These are phyloP conservation scores for Chaetops frenatus DNA, from an alignment of 2,113 vertebrate genomes.

Conservation along the genomic window DNA sequence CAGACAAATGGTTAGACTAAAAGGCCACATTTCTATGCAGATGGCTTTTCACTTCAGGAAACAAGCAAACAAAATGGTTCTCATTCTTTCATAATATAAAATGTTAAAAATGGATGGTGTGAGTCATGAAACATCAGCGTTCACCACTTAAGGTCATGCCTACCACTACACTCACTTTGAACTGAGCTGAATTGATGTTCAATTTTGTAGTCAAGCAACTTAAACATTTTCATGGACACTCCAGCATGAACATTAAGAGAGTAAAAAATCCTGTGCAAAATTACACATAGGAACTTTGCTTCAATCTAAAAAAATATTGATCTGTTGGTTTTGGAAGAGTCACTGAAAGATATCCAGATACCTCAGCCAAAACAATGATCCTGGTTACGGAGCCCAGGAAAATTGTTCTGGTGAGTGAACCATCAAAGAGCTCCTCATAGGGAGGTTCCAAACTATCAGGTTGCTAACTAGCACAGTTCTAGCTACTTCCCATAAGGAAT, in stretches of 20 bases:
- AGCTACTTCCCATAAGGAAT: neutral
- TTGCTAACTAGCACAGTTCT: neutral
- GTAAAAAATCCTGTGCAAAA: neutral
- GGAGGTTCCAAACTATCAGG: neutral
- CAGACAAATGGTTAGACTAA: neutral
- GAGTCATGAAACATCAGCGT: neutral
- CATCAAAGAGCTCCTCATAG: neutral
- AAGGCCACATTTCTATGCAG: neutral
- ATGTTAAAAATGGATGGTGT: neutral
- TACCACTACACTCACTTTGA: neutral
- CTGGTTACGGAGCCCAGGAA: neutral
- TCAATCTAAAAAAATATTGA: neutral
- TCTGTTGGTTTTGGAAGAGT: neutral
- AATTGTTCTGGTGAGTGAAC: neutral
- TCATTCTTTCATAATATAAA: neutral
- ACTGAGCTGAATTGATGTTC: neutral
- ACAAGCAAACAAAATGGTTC: neutral
- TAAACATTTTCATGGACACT: neutral
- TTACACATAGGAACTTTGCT: neutral
- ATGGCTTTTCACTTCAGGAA: neutral
- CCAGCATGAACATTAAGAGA: neutral
- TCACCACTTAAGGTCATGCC: neutral
- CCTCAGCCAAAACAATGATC: neutral
- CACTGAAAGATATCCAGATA: neutral
- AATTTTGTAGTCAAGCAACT: neutral